Evolutionary conservation across 1,140 invertebrate species (phyloP).

Genomic region (Drosophila carrolli): DNA sequence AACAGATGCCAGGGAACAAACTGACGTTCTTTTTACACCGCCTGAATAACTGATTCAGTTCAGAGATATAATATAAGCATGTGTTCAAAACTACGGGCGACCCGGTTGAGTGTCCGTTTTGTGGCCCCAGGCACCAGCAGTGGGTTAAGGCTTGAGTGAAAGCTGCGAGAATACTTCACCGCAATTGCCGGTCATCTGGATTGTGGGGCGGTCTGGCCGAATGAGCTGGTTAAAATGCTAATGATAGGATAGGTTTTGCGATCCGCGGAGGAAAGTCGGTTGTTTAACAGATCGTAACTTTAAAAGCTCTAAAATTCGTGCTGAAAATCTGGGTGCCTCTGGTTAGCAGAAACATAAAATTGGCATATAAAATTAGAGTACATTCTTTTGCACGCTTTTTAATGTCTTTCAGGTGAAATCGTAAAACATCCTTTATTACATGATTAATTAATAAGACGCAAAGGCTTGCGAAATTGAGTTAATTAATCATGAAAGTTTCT

Average conservation of each 20-base stretch:
- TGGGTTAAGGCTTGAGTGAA: slow-evolving; percentile 23
- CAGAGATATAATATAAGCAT: slow-evolving; percentile 41
- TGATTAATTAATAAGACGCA: no score
- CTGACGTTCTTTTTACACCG: slow-evolving; percentile 8
- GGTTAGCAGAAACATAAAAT: slow-evolving; percentile 4
- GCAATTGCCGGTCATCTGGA: slow-evolving; percentile 36
- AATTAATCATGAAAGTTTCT: not conserved
- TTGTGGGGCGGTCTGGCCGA: slow-evolving; percentile 28
- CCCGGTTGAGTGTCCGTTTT: slow-evolving; percentile 14
- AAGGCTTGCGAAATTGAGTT: not conserved
- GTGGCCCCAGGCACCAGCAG: slow-evolving; percentile 5
- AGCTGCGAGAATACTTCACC: slow-evolving; percentile 25
- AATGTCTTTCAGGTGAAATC: not conserved
- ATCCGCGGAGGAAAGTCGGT: slow-evolving; percentile 8
- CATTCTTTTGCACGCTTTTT: slow-evolving; percentile 10
- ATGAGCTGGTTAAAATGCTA: slow-evolving; percentile 44
- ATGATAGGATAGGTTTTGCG: slow-evolving; percentile 28
- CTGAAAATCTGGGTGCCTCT: not conserved
- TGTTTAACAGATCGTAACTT: slow-evolving; percentile 37
- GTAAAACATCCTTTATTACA: not conserved
- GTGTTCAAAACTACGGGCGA: slow-evolving; percentile 14
- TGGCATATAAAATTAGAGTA: slow-evolving; percentile 10
- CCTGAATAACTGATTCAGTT: slow-evolving; percentile 25
- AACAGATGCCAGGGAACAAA: slow-evolving; percentile 43
- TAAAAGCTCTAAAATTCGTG: slow-evolving; percentile 19